Evolutionary conservation across 2,797 vertebrate species (phyloP).

Genomic region (Pampus argenteus): DNA sequence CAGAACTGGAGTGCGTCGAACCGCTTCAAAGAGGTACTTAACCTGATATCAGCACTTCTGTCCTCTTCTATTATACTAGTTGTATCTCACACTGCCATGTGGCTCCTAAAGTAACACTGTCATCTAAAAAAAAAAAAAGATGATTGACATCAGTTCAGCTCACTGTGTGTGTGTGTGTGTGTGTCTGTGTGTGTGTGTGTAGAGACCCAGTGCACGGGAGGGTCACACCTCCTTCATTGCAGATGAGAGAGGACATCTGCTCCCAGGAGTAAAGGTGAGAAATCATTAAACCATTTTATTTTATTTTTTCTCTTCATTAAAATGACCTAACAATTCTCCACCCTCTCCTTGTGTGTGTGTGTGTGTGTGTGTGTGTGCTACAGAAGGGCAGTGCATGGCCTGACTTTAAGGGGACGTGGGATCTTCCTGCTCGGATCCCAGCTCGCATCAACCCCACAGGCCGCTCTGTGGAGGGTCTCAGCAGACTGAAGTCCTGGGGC

Average conservation of each 20-base stretch:
- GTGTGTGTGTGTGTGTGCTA: slow-evolving; percentile 7
- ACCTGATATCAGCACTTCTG: not conserved
- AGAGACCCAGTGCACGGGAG: slow-evolving; percentile 77
- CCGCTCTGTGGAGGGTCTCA: slow-evolving; percentile 78
- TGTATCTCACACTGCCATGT: not conserved
- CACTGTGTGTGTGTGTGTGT: slow-evolving; percentile 11
- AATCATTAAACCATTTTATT: too few species aligned
- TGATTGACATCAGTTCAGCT: not conserved
- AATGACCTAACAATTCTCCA: too few species aligned
- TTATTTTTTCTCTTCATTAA: not conserved
- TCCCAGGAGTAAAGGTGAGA: slow-evolving; percentile 87
- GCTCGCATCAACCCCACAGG: slow-evolving; percentile 76
- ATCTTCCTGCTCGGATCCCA: slow-evolving; percentile 73
- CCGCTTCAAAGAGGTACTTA: slow-evolving; percentile 83
- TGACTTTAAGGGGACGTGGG: slow-evolving; percentile 84
- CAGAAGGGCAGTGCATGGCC: slow-evolving; percentile 77
- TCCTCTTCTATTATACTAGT: not conserved
- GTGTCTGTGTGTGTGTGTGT: slow-evolving; percentile 22
- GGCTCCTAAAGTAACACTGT: not conserved
- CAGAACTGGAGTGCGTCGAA: slow-evolving; percentile 87
- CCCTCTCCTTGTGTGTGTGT: not conserved
- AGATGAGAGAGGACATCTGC: slow-evolving; percentile 87
- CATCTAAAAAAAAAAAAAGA: not conserved
- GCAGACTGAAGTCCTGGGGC: slow-evolving; percentile 70
- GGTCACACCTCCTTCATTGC: slow-evolving; percentile 86